These are phyloP conservation scores for Myotis davidii DNA, from an alignment of 2,113 vertebrate species.

Conservation along the genomic window DNA sequence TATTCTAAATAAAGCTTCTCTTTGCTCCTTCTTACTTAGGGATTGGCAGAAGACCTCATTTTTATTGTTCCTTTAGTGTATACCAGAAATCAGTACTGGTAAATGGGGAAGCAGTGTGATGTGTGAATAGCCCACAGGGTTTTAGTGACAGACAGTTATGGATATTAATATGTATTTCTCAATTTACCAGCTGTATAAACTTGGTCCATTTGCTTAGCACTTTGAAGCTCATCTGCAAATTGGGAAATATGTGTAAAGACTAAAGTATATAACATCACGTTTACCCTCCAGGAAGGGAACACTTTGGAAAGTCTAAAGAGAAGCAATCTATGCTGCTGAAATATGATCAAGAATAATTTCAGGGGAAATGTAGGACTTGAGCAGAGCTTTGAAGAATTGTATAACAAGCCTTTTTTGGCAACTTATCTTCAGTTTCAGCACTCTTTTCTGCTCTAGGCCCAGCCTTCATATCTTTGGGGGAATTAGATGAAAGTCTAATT, in stretches of 20 bases:
- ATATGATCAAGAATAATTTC: neutral
- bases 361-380: neutral
- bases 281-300: neutral
- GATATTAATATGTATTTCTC: neutral
- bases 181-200: neutral
- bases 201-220: neutral
- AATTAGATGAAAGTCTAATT: slow-evolving; percentile 5
- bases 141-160: neutral
- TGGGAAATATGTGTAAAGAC: neutral
- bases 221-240: neutral
- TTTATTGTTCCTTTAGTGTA: neutral
- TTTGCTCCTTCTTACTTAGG: neutral
- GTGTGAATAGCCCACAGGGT: neutral
- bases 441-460: neutral
- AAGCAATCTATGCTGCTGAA: neutral
- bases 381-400: neutral
- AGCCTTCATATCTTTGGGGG: neutral
- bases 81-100: neutral
- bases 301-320: neutral
- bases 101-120: neutral
- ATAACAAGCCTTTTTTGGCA: neutral
- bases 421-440: neutral
- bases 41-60: neutral
- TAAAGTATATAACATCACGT: neutral
- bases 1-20: neutral